A percentile compares a stretch with the other conserved stretches of the same genome.
These are phyloP conservation scores for Arctia plantaginis DNA, from an alignment of 2,888 invertebrate genomes.

Conservation along the genomic window DNA sequence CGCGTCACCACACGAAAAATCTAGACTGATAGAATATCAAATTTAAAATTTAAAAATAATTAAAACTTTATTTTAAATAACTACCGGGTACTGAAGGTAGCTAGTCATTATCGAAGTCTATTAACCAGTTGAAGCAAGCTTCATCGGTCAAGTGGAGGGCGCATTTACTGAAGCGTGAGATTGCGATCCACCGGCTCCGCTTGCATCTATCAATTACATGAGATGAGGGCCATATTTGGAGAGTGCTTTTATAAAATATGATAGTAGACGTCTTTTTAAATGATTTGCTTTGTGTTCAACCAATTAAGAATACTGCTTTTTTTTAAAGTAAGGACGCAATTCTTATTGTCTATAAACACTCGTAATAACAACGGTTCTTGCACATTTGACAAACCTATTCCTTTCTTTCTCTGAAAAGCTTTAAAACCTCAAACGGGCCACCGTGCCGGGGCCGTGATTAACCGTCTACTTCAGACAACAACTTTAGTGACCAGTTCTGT, in stretches of 20 bases:
- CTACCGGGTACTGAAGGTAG: not conserved
- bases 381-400: too few species aligned
- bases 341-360: too few species aligned
- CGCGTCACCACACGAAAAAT: too few species aligned
- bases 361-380: too few species aligned
- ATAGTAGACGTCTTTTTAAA: not conserved
- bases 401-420: too few species aligned
- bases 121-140: slow-evolving; percentile 2
- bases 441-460: too few species aligned
- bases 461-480: too few species aligned
- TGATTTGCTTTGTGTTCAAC: not conserved
- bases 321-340: not conserved
- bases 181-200: slow-evolving; percentile 25
- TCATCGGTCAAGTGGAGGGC: slow-evolving; percentile 25
- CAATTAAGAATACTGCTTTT: not conserved
- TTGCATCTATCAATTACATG: slow-evolving; percentile 27
- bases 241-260: slow-evolving; percentile 6
- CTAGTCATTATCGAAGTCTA: slow-evolving; percentile 10
- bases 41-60: not conserved
- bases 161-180: slow-evolving; percentile 25
- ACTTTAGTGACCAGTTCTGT: too few species aligned
- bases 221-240: slow-evolving; percentile 8
- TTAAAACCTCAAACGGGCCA: too few species aligned
- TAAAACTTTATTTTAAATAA: not conserved
- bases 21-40: too few species aligned